A percentile compares a stretch with the other conserved stretches of the same genome.
Evolutionary conservation across 2,113 vertebrate species (phyloP).

Genomic region (Pithys albifrons): DNA sequence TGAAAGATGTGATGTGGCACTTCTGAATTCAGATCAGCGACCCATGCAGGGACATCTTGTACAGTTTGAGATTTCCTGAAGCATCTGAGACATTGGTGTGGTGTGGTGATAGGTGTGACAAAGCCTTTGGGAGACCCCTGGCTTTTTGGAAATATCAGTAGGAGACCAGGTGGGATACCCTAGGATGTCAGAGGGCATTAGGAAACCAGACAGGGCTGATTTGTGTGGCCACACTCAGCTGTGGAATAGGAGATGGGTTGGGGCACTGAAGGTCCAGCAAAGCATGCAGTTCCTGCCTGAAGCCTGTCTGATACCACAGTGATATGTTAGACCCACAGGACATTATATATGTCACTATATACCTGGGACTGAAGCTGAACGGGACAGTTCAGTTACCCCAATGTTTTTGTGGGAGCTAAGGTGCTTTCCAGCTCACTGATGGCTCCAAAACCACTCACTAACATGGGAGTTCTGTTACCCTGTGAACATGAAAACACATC

Average conservation of each 20-base stretch:
- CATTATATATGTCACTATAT: no score
- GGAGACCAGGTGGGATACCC: neutral
- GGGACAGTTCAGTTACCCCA: neutral
- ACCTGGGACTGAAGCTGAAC: neutral
- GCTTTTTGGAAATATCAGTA: neutral
- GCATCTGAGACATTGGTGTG: neutral
- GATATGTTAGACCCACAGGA: neutral
- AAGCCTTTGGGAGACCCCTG: neutral
- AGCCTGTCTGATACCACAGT: neutral
- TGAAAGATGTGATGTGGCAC: neutral
- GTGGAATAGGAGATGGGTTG: neutral
- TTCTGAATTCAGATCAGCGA: neutral
- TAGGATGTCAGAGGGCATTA: neutral
- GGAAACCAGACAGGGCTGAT: neutral
- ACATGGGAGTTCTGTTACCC: neutral
- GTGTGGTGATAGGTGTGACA: neutral
- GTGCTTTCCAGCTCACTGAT: neutral
- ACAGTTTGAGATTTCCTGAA: neutral
- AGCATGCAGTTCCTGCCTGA: neutral
- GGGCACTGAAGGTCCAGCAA: neutral
- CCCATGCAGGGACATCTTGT: neutral
- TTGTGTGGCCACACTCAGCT: neutral
- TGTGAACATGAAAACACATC: no score
- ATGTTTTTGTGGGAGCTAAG: neutral
- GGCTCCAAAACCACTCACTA: neutral